Conservation (phyloP, 2,113 vertebrate species). For the Passer montanus region DNA sequence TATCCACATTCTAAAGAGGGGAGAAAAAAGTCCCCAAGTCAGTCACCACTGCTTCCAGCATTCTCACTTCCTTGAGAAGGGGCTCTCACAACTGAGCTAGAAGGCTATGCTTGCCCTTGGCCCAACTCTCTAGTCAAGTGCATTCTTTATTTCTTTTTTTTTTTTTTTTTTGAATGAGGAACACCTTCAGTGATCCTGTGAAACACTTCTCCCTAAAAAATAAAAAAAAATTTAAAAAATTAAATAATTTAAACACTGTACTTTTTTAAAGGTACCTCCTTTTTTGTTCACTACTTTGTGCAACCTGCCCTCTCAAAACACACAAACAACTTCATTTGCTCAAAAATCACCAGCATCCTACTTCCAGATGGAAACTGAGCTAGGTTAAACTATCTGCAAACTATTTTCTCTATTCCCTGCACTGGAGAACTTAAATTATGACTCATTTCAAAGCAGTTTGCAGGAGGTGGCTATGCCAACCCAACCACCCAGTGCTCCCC, state of each 20-base stretch:
- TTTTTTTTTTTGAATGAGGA: not conserved
- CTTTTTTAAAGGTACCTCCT: not conserved
- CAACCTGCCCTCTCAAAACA: not conserved
- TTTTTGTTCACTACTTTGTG: not conserved
- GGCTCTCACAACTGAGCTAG: not conserved
- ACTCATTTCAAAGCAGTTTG: not conserved
- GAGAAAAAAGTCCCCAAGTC: not conserved
- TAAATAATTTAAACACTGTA: not conserved
- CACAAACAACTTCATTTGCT: not conserved
- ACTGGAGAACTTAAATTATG: not conserved
- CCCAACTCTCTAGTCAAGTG: not conserved
- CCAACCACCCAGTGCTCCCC: fast-evolving
- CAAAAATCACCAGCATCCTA: not conserved
- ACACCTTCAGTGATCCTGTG: not conserved
- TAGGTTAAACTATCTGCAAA: not conserved
- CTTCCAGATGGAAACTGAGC: not conserved
- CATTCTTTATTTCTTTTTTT: not conserved
- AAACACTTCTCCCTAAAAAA: not conserved
- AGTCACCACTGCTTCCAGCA: not conserved
- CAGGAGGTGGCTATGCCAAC: not conserved
- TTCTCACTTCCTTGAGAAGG: not conserved
- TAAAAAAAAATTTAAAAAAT: not conserved
- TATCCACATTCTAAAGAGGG: not conserved
- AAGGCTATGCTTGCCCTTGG: not conserved
- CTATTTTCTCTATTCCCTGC: not conserved